These are phyloP conservation scores for Holacanthella duospinosa DNA, from an alignment of 2,888 invertebrate species.

Conservation along the genomic window DNA sequence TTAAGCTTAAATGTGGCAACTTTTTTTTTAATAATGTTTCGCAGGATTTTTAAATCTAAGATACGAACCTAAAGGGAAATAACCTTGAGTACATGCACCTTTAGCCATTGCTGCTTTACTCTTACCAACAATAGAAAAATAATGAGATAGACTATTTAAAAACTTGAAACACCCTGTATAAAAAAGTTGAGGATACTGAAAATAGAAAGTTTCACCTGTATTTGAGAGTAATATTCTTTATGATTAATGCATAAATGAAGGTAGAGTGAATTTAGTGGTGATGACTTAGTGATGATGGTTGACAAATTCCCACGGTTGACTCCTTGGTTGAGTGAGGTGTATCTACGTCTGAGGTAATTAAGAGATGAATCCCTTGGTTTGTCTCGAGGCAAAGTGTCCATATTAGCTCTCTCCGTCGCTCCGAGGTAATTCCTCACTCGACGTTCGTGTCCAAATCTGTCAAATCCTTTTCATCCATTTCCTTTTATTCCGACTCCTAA, in stretches of 20 bases:
- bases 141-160: too few relatives aligned
- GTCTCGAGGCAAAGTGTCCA: not conserved
- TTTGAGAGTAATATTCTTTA: not conserved
- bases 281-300: not conserved
- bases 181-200: too few relatives aligned
- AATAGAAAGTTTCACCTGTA: too few relatives aligned
- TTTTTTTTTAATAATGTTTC: too few relatives aligned
- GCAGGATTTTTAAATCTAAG: too few relatives aligned
- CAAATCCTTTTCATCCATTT: slow-evolving; percentile 31
- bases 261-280: not conserved
- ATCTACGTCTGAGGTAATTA: slow-evolving; percentile 24
- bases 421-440: slow-evolving; percentile 21
- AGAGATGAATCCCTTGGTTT: slow-evolving; percentile 19
- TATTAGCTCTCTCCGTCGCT: slow-evolving; percentile 9
- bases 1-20: too few relatives aligned
- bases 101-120: too few relatives aligned
- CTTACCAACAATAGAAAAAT: too few relatives aligned
- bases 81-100: too few relatives aligned
- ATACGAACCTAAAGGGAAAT: too few relatives aligned
- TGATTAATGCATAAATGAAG: not conserved
- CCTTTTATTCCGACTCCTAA: slow-evolving; percentile 22
- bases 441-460: slow-evolving; percentile 26
- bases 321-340: too few relatives aligned
- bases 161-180: too few relatives aligned
- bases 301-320: not conserved